Conservation (phyloP, 2,797 vertebrate species). For the Macrochelys suwanniensis region DNA sequence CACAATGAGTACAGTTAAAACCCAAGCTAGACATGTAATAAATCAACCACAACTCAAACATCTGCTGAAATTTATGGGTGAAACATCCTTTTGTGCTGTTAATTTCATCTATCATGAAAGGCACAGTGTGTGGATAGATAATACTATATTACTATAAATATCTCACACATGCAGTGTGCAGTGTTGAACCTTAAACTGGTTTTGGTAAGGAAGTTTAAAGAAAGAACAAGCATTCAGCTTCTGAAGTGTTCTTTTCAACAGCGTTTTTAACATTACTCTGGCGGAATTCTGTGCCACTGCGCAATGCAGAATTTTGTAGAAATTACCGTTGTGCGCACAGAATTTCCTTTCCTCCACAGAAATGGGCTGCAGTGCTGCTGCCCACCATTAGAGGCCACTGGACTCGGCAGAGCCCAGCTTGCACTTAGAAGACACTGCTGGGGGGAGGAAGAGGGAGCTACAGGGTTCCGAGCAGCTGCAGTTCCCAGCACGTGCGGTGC, state of each 20-base stretch:
- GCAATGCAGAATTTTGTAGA: too few species aligned
- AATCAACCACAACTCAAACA: conserved; percentile 76
- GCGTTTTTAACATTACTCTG: neutral
- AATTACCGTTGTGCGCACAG: too few species aligned
- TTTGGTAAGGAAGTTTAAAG: conserved; percentile 49
- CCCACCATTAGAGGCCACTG: too few species aligned
- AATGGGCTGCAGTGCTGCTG: too few species aligned
- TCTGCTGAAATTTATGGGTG: conserved; percentile 76
- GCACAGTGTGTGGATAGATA: conserved; percentile 51
- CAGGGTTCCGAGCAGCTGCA: too few species aligned
- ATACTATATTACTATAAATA: conserved; percentile 59
- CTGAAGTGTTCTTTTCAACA: conserved; percentile 18
- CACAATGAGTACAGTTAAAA: conserved; percentile 80
- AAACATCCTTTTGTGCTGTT: conserved; percentile 66
- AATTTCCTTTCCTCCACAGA: too few species aligned
- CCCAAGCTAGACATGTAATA: conserved; percentile 68
- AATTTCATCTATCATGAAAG: conserved; percentile 65
- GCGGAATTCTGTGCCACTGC: too few species aligned
- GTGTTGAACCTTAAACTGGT: neutral
- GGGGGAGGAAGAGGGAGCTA: too few species aligned
- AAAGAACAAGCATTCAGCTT: conserved; percentile 47
- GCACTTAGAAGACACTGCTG: too few species aligned
- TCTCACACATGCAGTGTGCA: conserved; percentile 5
- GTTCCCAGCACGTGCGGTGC: too few species aligned
- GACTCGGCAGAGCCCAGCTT: too few species aligned